Evolutionary conservation across 1,140 invertebrate species (phyloP).

Genomic region (Drosophila sucinea): DNA sequence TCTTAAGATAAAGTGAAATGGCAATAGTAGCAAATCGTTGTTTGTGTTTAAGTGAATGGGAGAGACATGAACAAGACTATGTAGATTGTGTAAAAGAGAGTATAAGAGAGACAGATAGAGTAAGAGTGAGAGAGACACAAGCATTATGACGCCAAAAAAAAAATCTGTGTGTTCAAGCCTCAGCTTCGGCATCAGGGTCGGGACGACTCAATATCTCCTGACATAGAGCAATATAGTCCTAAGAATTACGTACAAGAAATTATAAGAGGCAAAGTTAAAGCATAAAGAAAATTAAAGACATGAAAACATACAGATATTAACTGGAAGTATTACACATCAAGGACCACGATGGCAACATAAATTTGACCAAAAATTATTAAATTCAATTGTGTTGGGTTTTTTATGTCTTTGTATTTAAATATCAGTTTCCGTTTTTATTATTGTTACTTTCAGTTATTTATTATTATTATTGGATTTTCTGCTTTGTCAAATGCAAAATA

Average conservation of each 20-base stretch:
- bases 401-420: conserved; percentile 66
- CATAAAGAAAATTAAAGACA: conserved; percentile 8
- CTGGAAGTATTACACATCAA: conserved; percentile 22
- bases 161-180: conserved; percentile 55
- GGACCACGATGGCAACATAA: conserved; percentile 19
- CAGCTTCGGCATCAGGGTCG: conserved; percentile 79
- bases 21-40: conserved; percentile 4
- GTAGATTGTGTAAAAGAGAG: neutral
- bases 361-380: conserved; percentile 6
- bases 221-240: conserved; percentile 82
- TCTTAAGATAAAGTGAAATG: neutral
- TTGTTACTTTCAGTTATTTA: conserved; percentile 58
- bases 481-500: conserved; percentile 73
- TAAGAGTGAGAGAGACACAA: neutral
- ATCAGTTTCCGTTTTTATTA: conserved; percentile 77
- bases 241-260: conserved; percentile 29
- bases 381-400: conserved; percentile 10
- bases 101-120: neutral
- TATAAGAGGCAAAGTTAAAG: conserved; percentile 32
- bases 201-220: conserved; percentile 82
- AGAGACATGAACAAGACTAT: conserved; percentile 10
- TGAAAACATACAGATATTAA: neutral
- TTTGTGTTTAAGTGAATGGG: conserved; percentile 19
- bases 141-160: neutral
- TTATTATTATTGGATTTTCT: conserved; percentile 34